Evolutionary conservation across 2,888 invertebrate species (phyloP).

Genomic region (Drosophila leonis): DNA sequence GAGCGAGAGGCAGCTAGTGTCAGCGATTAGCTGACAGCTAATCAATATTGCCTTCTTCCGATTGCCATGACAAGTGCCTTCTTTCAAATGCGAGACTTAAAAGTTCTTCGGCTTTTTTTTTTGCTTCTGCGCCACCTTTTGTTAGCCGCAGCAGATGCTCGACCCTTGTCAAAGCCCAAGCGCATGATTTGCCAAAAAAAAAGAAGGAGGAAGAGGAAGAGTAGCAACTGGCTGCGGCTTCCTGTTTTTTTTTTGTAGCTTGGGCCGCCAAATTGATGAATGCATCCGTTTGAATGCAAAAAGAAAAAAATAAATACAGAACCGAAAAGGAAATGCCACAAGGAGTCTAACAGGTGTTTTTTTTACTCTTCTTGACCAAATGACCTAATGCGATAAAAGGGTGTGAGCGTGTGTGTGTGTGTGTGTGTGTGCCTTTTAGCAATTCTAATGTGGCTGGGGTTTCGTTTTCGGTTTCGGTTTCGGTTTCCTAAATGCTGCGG

Average conservation of each 20-base stretch:
- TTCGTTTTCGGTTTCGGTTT: constrained; percentile 11
- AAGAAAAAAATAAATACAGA: constrained; percentile 27
- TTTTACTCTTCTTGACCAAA: constrained; percentile 70
- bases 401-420: constrained; percentile 43
- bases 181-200: constrained; percentile 54
- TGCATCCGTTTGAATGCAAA: constrained; percentile 78
- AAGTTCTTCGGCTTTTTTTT: neutral
- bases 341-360: constrained; percentile 73
- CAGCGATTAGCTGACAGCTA: constrained; percentile 81
- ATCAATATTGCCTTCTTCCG: constrained; percentile 56
- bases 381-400: constrained; percentile 76
- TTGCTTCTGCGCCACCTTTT: constrained; percentile 43
- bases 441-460: constrained; percentile 71
- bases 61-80: constrained; percentile 70
- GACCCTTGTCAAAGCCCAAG: constrained; percentile 72
- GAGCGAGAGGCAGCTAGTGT: constrained; percentile 45
- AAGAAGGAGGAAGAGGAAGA: constrained; percentile 11
- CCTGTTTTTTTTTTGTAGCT: constrained; percentile 56
- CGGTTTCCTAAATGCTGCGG: constrained; percentile 42
- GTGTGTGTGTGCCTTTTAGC: constrained; percentile 61
- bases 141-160: constrained; percentile 59
- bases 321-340: constrained; percentile 51
- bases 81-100: constrained; percentile 51
- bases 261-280: constrained; percentile 79
- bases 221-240: constrained; percentile 44